Percentiles rank a stretch among this genome's conserved stretches.
Evolutionary conservation across 2,888 invertebrate genomes (phyloP).

Genomic region (Heterodera filipjevi): DNA sequence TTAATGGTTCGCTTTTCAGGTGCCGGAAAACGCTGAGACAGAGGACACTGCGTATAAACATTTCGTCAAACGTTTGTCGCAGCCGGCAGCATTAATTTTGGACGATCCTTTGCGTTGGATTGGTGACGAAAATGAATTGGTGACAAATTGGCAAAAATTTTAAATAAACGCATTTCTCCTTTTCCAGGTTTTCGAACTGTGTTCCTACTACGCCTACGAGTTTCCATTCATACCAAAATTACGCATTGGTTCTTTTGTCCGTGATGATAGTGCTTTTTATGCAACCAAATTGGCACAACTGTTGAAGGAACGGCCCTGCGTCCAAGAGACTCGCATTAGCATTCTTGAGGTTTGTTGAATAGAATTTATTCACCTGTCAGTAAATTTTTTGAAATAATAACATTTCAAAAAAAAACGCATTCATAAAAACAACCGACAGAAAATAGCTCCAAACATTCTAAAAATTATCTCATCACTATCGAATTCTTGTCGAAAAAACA

Average conservation of each 20-base stretch:
- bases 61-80: background rate
- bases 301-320: background rate
- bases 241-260: slow-evolving; percentile 4
- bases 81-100: slow-evolving; percentile 10
- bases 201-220: background rate
- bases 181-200: background rate
- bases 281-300: background rate
- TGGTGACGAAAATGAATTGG: slow-evolving; percentile 25
- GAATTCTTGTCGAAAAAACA: no score
- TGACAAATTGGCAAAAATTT: background rate
- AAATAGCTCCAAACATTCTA: no score
- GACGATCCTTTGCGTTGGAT: slow-evolving; percentile 19
- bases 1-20: no score
- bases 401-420: no score
- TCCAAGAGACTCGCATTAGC: slow-evolving; percentile 12
- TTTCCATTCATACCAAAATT: background rate
- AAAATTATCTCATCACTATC: no score
- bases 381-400: no score
- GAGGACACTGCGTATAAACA: background rate
- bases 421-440: no score
- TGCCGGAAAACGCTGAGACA: background rate
- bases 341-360: slow-evolving; percentile 18
- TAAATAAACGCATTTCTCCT: background rate
- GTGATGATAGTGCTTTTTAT: background rate
- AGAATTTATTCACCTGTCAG: no score